Base-by-base conservation (phyloP, 1,140 invertebrate species). In the Drosophila rufa region DNA sequence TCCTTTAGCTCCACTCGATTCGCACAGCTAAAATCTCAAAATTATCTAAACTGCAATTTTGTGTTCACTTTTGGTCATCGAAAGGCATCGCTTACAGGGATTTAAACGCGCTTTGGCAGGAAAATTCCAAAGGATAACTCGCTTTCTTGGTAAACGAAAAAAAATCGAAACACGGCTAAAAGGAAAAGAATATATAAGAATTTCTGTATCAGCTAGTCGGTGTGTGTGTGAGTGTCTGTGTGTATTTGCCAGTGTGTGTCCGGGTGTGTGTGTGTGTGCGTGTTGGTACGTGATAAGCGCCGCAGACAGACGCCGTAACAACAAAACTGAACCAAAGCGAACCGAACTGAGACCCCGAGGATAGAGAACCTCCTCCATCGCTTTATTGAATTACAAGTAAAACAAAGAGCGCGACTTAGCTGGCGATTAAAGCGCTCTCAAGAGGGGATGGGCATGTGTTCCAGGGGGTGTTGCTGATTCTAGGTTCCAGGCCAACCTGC, bases 131-230 rank as follows among this genome's bases (percentile, higher is more conserved):
- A 50, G 57, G 43, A 77, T 66, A 45, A 47, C 19, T 45, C 51
- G 43, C 36, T 46, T 60, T 46, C 50, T 61, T 40, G 19, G 48
- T 69, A 27, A 82, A 56, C 14, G 40, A 42, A 61, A 66, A 62
- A 75, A 89, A 89, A 89, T 89, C 85, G 85, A 89, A 89, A 82
- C 79, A 89, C 85, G 81, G 75, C 75, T 50, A 73, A 73, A 51
- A 58, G 55, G 33, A 65, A 65, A 71, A 70, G 60, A 73, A 74
- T 51, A 60, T 60, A 59, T 74, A 73, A 33, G 80, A 89, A 89
- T 79, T 89, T 89, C 85, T 89, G 86, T 89, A 89, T 91, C 85
- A 89, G 75, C 83, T 70, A 90, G 84, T 89, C 78, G 67, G 55
- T 71, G 57, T 79, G 50, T 33, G 42, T 74, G 68, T 45, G 40